These are phyloP conservation scores for Dryobotodes eremita DNA, from an alignment of 2,888 invertebrate genomes.

Conservation along the genomic window DNA sequence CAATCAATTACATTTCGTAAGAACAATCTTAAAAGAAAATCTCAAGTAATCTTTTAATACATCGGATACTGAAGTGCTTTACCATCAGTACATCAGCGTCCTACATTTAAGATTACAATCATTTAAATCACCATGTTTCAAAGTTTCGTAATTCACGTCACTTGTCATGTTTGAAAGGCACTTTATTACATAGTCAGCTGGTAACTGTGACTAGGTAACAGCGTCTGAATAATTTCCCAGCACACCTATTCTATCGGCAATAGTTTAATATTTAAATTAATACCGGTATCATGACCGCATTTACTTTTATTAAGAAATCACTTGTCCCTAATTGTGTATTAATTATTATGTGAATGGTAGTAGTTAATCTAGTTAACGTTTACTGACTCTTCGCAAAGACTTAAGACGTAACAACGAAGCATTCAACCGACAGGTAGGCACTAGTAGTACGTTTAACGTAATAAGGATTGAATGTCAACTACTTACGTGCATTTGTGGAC, in stretches of 20 bases:
- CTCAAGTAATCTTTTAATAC: conserved; percentile 31
- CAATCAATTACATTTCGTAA: conserved; percentile 20
- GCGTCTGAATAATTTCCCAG: conserved; percentile 62
- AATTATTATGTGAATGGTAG: conserved; percentile 40
- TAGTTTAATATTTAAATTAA: conserved; percentile 46
- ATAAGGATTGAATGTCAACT: conserved; percentile 10
- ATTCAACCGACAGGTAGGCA: background rate
- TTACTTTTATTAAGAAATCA: conserved; percentile 48
- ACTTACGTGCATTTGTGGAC: background rate
- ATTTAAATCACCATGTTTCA: conserved; percentile 41
- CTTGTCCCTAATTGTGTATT: conserved; percentile 42
- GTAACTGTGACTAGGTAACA: conserved; percentile 48
- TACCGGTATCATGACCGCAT: conserved; percentile 57
- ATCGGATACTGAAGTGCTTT: conserved; percentile 32
- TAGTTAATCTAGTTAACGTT: conserved; percentile 60
- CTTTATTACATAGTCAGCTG: conserved; percentile 61
- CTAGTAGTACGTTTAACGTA: conserved; percentile 15
- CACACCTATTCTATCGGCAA: conserved; percentile 57
- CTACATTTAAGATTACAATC: conserved; percentile 44
- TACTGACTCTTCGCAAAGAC: conserved; percentile 39
- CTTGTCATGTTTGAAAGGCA: conserved; percentile 55
- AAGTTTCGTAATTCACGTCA: conserved; percentile 53
- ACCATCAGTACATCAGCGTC: conserved; percentile 35
- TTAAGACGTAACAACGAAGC: conserved; percentile 19
- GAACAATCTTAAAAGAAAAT: conserved; percentile 37